Evolutionary conservation across 2,797 vertebrate genomes (phyloP), one percentile per base, ranked within the genome.

Genomic region (Denticeps clupeoides): DNA sequence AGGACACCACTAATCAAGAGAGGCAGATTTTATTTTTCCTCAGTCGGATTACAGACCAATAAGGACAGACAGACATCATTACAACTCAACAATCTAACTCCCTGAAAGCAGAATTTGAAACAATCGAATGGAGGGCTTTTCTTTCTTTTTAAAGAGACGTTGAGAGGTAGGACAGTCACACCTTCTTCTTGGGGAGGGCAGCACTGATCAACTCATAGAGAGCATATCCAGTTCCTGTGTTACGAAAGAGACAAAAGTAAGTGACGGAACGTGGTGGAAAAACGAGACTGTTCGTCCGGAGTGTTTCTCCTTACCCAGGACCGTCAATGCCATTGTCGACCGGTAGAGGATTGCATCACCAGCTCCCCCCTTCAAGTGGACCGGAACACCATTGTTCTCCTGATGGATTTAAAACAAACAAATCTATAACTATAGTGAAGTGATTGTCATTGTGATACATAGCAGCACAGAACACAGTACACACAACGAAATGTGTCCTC

Each of bases 331-430:
- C 79, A 88, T 80, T 1, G 93, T 97, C 3, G 69, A 1, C 41
- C 76, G 82, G 67, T 93, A 96, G 25, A 96, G 70, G 23, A 96
- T 1, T 4, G 68, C 57, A 53, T 97, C 92, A 1, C 7, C 5
- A 2, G 33, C 0, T 1, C 93, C 93, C 19, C 89, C 90, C 64
- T 95, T 97, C 1, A 98, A 65, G 60, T 98, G 67, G 31, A 98
- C 66, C 0, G 93, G 93, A 5, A 93, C 23, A 10, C 82, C 93
- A 64, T 96, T 87, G 55, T 95, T 86, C 61, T 88, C 90, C 93
- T 98, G 69, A 41, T 86, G 54, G 41, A 0, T 7, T 18, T 3
- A 8, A 18, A 25, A 21, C 8, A 38, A 28, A 7, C n/a, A 12
- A 7, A 15, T 35, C 7, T 16, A 16, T 18, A 18, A 32, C 9